Percentiles rank a stretch among this genome's conserved stretches.
Evolutionary conservation across 2,888 invertebrate genomes (phyloP).

Genomic region (Synergus japonicus): DNA sequence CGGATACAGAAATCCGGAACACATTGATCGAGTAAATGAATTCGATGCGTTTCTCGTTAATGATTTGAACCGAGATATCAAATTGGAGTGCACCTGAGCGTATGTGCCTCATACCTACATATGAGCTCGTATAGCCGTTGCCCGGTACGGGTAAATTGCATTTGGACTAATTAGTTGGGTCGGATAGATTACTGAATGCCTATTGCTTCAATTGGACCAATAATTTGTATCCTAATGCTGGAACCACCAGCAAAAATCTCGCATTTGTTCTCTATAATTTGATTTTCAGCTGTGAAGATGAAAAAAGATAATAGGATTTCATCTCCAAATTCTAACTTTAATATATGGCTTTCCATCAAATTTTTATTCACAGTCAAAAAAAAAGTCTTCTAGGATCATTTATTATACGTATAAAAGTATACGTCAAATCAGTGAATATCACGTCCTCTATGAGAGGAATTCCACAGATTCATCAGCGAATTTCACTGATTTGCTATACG

Average conservation of each 20-base stretch:
- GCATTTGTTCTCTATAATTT: not conserved
- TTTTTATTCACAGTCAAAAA: not conserved
- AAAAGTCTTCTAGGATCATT: not conserved
- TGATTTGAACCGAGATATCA: conserved; percentile 71
- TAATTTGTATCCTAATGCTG: conserved; percentile 63
- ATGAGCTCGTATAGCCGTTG: conserved; percentile 64
- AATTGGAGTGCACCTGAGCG: conserved; percentile 71
- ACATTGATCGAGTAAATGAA: conserved; percentile 58
- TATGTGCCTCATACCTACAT: conserved; percentile 58
- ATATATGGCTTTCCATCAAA: not conserved
- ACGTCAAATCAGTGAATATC: too few relatives aligned
- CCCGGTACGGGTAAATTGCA: conserved; percentile 74
- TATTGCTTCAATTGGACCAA: conserved; percentile 73
- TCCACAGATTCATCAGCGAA: too few relatives aligned
- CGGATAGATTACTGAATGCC: conserved; percentile 73
- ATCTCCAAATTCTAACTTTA: not conserved
- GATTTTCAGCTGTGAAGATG: not conserved
- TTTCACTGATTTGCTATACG: too few relatives aligned
- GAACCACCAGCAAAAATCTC: conserved; percentile 24
- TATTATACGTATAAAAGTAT: too few relatives aligned
- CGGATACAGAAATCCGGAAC: conserved; percentile 37
- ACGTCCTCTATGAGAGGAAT: too few relatives aligned
- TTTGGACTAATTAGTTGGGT: conserved; percentile 74
- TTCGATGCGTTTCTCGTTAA: conserved; percentile 72
- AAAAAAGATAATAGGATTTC: not conserved